Evolutionary conservation across 2,113 vertebrate genomes (phyloP).

Genomic region (Phrynocephalus versicolor): DNA sequence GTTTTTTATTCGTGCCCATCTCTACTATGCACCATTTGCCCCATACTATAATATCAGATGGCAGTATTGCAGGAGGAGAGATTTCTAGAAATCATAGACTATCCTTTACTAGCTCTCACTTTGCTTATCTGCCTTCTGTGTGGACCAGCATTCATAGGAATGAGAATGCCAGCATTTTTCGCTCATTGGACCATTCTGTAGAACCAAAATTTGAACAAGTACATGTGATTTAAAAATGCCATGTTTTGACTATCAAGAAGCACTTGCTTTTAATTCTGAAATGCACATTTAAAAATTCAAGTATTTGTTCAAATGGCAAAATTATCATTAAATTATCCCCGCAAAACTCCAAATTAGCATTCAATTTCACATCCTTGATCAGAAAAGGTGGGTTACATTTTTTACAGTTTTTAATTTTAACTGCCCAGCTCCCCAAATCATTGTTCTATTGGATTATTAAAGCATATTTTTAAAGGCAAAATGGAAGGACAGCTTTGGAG

Average conservation of each 20-base stretch:
- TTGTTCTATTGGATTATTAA: not conserved
- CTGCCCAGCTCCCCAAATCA: not conserved
- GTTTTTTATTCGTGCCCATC: too few species aligned
- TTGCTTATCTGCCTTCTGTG: too few species aligned
- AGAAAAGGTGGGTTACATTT: not conserved
- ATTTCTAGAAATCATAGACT: too few species aligned
- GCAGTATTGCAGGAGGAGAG: not conserved
- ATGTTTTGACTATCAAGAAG: not conserved
- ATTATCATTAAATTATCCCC: not conserved
- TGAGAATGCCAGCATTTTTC: not conserved
- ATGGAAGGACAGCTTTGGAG: too few species aligned
- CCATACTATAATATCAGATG: too few species aligned
- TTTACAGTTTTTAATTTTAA: not conserved
- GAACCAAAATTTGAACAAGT: not conserved
- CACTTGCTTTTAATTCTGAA: not conserved
- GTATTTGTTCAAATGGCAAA: not conserved
- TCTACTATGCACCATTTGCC: too few species aligned
- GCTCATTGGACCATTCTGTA: not conserved
- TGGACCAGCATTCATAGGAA: not conserved
- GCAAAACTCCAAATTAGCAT: not conserved
- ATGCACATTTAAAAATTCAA: not conserved
- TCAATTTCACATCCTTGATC: not conserved
- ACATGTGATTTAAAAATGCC: not conserved
- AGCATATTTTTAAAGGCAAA: too few species aligned
- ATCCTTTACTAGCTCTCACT: too few species aligned